Percentiles rank a stretch among this genome's conserved stretches.
phyloP scores from a whole-genome alignment of 2,797 vertebrate genomes.

The Borostomias antarcticus region DNA sequence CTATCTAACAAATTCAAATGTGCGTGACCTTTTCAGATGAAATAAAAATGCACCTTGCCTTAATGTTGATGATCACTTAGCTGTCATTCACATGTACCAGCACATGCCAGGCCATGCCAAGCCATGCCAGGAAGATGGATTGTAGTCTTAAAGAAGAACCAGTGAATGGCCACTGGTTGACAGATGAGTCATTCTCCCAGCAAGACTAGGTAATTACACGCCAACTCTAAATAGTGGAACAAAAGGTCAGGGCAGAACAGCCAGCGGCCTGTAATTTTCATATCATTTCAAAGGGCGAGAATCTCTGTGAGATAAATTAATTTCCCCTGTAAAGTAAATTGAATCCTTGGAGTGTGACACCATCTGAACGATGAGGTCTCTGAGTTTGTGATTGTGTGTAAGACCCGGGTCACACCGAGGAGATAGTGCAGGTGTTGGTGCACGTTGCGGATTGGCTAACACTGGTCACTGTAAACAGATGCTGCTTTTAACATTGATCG shows the following conservation, averaged over 20 bases:
- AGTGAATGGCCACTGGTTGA: not conserved
- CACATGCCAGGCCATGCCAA: slow-evolving; percentile 42
- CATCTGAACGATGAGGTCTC: not conserved
- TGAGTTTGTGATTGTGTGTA: not conserved
- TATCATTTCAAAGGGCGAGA: not conserved
- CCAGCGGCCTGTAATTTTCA: not conserved
- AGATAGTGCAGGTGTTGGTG: not conserved
- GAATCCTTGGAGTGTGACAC: slow-evolving; percentile 7
- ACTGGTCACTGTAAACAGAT: too few species aligned
- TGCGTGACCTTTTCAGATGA: slow-evolving; percentile 29
- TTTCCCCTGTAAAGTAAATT: slow-evolving; percentile 14
- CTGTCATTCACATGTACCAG: slow-evolving; percentile 43
- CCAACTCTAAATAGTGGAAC: not conserved
- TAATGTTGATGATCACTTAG: slow-evolving; percentile 30
- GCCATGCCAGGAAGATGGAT: slow-evolving; percentile 6
- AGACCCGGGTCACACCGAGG: not conserved
- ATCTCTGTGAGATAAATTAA: not conserved
- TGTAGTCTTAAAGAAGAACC: too few species aligned
- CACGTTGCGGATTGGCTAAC: not conserved
- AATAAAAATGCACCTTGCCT: slow-evolving; percentile 12
- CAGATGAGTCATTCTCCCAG: not conserved
- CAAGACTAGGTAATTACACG: slow-evolving; percentile 3
- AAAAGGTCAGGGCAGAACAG: not conserved
- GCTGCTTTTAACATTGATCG: too few species aligned
- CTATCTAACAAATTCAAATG: not conserved